These are phyloP conservation scores for Silurus lanzhouensis DNA, from an alignment of 2,797 vertebrate genomes.

Conservation along the genomic window DNA sequence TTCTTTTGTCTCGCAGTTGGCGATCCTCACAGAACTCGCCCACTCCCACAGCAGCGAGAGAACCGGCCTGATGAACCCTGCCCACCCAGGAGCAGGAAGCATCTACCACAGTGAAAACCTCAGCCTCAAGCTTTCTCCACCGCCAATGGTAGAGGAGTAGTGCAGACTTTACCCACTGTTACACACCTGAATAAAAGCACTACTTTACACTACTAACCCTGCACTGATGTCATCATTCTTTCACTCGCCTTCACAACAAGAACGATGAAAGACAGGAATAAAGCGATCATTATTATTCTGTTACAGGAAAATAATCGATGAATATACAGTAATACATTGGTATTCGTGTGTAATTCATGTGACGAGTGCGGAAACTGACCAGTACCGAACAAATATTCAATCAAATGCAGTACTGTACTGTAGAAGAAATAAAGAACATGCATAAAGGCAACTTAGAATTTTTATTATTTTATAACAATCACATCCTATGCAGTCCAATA, in stretches of 20 bases:
- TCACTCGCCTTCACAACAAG: background rate
- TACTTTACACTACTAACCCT: slow-evolving; percentile 13
- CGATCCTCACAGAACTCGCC: slow-evolving; percentile 87
- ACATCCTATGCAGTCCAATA: too few relatives aligned
- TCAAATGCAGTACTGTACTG: too few relatives aligned
- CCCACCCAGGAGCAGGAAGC: slow-evolving; percentile 73
- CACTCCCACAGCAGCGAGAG: slow-evolving; percentile 74
- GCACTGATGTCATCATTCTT: slow-evolving; percentile 3
- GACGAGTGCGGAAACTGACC: too few relatives aligned
- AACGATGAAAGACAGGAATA: background rate
- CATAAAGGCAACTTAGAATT: too few relatives aligned
- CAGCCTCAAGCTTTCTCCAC: slow-evolving; percentile 86
- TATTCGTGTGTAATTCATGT: too few relatives aligned
- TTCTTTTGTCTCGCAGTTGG: slow-evolving; percentile 76
- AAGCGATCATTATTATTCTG: background rate
- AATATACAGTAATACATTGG: background rate
- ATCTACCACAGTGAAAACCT: slow-evolving; percentile 87
- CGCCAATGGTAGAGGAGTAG: slow-evolving; percentile 82
- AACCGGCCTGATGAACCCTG: slow-evolving; percentile 69
- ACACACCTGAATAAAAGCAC: slow-evolving; percentile 47
- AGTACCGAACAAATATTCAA: too few relatives aligned
- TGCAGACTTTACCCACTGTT: slow-evolving; percentile 34
- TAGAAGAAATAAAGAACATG: too few relatives aligned
- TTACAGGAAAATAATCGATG: background rate
- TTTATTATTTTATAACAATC: too few relatives aligned